Evolutionary conservation across 2,797 vertebrate species (phyloP), one percentile per base, ranked within the genome.

Genomic region (Cyclopterus lumpus): DNA sequence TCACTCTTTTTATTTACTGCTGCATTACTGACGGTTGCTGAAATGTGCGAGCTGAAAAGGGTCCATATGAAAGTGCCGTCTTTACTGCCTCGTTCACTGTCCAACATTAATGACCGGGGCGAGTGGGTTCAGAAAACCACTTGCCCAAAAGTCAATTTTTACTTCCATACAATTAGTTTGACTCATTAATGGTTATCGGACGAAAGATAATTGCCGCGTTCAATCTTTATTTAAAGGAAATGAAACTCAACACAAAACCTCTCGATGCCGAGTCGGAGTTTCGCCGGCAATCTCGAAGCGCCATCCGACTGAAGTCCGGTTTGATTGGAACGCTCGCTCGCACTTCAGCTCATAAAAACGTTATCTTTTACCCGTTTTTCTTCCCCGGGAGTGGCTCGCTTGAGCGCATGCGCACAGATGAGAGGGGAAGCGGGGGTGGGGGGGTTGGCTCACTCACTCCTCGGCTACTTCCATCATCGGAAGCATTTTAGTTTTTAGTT

Each of bases 1-100:
- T 69, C 46, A 20, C 20, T 36, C 48, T 49, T 34, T 34, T 65
- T 68, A 68, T 72, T 73, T 71, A 65, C 66, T 55, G 61, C 55
- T 30, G 30, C 54, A 58, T 71, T 44, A 66, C 71, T 48, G 24
- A 36, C 49, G 75, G 59, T 79, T 46, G 16, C n/a, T 26, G n/a
- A 42, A 24, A 42, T 30, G 36, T 57, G n/a, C 34, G 63, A 75
- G 42, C 80, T 77, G 63, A 53, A 42, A n/a, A n/a, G 68, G 28
- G 26, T 53, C 61, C 22, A 28, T 28, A 30, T n/a, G n/a, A n/a
- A 57, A 54, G 51, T 38, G 65, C 46, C 38, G 1, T 58, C 51
- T 80, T 55, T 20, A 61, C 32, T 26, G 59, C 8, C 48, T 67
- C n/a, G 28, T 26, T 9, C 49, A 26, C 22, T 3, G 51, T 20